Conservation (phyloP, 2,113 vertebrate species). For the Cheilinus undulatus region DNA sequence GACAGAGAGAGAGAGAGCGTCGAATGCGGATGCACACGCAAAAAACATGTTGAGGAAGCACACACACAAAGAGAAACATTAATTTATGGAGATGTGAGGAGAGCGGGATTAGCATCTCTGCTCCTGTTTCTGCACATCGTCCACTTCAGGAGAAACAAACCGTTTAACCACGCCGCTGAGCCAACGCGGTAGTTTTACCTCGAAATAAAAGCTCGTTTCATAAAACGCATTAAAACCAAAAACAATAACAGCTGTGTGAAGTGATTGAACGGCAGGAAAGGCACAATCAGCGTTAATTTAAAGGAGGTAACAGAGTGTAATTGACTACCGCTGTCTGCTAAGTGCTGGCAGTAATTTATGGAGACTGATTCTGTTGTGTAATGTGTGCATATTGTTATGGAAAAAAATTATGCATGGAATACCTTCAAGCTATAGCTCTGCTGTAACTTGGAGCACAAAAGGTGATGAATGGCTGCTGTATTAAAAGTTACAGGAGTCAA, state of each 20-base stretch:
- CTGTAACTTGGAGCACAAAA: not conserved
- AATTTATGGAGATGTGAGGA: constrained; percentile 75
- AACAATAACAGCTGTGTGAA: not conserved
- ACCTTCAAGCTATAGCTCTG: not conserved
- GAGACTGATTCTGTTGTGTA: constrained; percentile 23
- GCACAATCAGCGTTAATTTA: constrained; percentile 33
- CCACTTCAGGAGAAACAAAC: constrained; percentile 59
- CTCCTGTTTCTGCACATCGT: too few species aligned
- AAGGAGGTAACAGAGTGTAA: constrained; percentile 30
- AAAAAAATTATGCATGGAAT: constrained; percentile 13
- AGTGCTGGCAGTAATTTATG: constrained; percentile 48
- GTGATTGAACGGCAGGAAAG: constrained; percentile 14
- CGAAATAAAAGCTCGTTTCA: constrained; percentile 9
- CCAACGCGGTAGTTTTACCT: too few species aligned
- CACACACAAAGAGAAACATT: constrained; percentile 63
- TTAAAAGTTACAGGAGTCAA: not conserved
- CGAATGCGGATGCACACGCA: constrained; percentile 38
- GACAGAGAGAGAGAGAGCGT: constrained; percentile 41
- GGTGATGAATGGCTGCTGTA: not conserved
- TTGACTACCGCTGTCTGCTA: constrained; percentile 33
- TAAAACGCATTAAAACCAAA: not conserved
- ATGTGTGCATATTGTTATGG: constrained; percentile 25
- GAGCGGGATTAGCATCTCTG: constrained; percentile 71
- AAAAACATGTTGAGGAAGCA: constrained; percentile 2
- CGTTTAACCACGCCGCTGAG: constrained; percentile 34